Percentiles rank a stretch among this genome's conserved stretches.
phyloP scores from a whole-genome alignment of 2,797 vertebrate genomes.

The Protonibea diacanthus region DNA sequence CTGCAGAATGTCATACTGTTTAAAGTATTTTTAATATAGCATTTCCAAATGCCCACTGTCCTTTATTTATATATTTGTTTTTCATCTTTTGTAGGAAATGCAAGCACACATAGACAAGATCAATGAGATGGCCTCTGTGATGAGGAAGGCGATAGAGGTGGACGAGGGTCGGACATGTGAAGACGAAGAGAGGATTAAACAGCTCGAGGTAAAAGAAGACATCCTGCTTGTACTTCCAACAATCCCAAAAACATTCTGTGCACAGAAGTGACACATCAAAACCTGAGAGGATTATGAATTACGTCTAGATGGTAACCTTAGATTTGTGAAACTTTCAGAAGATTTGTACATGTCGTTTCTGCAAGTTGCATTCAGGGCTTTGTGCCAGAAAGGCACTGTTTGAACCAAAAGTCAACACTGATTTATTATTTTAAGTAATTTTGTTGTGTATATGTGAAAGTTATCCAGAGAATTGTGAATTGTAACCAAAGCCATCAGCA shows the following conservation, averaged over 20 bases:
- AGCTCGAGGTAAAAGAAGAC: slow-evolving; percentile 90
- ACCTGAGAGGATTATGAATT: too few species aligned
- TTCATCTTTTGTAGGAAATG: slow-evolving; percentile 87
- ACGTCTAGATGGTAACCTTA: too few species aligned
- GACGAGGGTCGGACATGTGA: slow-evolving; percentile 92
- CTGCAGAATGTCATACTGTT: background rate
- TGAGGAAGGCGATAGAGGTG: slow-evolving; percentile 96
- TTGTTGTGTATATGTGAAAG: too few species aligned
- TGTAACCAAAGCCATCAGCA: background rate
- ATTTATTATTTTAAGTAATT: too few species aligned
- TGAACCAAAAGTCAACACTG: too few species aligned
- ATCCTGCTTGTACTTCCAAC: background rate
- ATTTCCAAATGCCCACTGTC: background rate
- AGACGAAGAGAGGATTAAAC: slow-evolving; percentile 95
- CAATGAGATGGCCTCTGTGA: slow-evolving; percentile 97
- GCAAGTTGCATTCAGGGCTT: too few species aligned
- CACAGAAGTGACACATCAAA: background rate
- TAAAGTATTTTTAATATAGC: background rate
- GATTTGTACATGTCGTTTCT: too few species aligned
- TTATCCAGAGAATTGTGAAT: too few species aligned
- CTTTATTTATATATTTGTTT: background rate
- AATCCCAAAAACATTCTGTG: background rate
- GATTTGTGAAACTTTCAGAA: too few species aligned
- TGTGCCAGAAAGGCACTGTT: too few species aligned
- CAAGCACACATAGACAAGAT: slow-evolving; percentile 97